Conservation (phyloP, 2,113 vertebrate species). For the Pomatorhinus ruficollis region DNA sequence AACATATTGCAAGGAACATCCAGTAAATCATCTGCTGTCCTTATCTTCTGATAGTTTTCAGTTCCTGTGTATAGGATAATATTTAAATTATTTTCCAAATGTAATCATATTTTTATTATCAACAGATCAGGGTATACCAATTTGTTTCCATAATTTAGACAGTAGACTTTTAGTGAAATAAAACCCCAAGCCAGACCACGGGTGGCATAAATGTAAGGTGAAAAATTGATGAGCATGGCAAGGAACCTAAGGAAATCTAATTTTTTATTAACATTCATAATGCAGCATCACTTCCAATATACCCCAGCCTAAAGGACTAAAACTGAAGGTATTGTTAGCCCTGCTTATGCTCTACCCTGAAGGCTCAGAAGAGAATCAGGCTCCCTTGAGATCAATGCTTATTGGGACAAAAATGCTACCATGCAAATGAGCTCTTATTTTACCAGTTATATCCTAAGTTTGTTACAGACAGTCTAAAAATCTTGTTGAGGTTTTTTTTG, state of each 20-base stretch:
- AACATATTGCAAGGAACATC: neutral
- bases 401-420: neutral
- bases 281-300: neutral
- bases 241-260: neutral
- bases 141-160: neutral
- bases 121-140: neutral
- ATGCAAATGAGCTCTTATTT: neutral
- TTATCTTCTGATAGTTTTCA: neutral
- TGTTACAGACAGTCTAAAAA: neutral
- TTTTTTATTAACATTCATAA: slow-evolving; percentile 14
- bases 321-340: neutral
- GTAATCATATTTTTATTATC: neutral
- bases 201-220: neutral
- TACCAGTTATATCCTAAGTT: neutral
- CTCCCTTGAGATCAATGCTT: neutral
- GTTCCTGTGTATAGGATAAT: neutral
- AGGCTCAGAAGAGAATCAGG: neutral
- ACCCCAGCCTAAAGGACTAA: neutral
- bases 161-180: neutral
- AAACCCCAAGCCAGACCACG: accelerated
- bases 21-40: neutral
- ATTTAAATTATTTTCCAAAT: neutral
- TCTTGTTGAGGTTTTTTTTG: neutral
- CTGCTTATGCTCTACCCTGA: neutral
- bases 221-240: neutral